Percentiles rank a stretch among this genome's conserved stretches.
phyloP scores from a whole-genome alignment of 2,113 vertebrate genomes.

The Numenius arquata region DNA sequence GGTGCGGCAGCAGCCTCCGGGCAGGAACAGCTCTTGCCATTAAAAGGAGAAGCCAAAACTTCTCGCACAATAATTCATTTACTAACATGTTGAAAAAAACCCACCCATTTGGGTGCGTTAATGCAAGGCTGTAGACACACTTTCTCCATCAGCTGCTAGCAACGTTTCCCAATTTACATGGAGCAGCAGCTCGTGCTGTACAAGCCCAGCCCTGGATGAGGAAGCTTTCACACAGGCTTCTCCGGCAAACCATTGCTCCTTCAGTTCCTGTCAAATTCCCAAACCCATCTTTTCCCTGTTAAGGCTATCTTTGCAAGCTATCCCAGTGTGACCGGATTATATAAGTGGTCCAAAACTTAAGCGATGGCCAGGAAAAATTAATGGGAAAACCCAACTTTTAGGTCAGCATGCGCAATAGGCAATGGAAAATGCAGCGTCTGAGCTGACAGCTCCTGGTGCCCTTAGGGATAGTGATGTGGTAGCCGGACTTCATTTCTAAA shows the following conservation, averaged over 20 bases:
- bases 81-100: rapidly evolving
- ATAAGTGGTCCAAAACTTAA: not conserved
- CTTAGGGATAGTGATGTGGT: constrained; percentile 21
- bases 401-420: constrained; percentile 40
- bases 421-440: constrained; percentile 40
- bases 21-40: not conserved
- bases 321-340: not conserved
- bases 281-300: not conserved
- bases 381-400: constrained; percentile 38
- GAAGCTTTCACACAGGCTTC: not conserved
- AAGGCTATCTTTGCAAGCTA: not conserved
- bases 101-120: not conserved
- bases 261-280: not conserved
- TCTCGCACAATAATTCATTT: not conserved
- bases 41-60: not conserved
- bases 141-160: not conserved
- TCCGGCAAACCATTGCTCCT: not conserved
- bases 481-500: constrained; percentile 48
- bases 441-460: constrained; percentile 53
- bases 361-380: constrained; percentile 25
- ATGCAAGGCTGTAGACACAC: not conserved
- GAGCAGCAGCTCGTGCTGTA: not conserved
- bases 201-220: not conserved
- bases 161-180: not conserved
- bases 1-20: not conserved